A percentile compares a stretch with the other conserved stretches of the same genome.
phyloP scores from a whole-genome alignment of 2,113 vertebrate genomes.

The Poeciliopsis retropinna region DNA sequence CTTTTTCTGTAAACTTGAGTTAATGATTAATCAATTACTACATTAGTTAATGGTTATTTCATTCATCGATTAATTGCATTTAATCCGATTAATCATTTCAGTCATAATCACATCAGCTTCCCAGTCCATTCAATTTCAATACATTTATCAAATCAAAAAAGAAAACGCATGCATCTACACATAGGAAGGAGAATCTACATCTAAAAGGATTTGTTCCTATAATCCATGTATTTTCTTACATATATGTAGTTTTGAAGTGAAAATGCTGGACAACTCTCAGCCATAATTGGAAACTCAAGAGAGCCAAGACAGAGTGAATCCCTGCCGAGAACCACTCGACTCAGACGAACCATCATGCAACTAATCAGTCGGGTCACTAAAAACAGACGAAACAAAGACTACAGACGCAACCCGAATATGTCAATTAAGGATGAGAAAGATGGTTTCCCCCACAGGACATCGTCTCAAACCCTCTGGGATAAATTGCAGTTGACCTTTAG shows the following conservation, averaged over 20 bases:
- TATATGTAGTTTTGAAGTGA: not conserved
- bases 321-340: constrained; percentile 41
- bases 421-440: not conserved
- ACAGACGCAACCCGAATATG: constrained; percentile 2
- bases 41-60: no score
- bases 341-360: constrained; percentile 23
- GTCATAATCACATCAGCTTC: no score
- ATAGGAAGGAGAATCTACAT: no score
- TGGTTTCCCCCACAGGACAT: constrained; percentile 10
- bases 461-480: constrained; percentile 19
- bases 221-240: no score
- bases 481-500: constrained; percentile 51
- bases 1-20: no score
- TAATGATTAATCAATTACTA: no score
- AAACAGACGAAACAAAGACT: not conserved
- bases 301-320: constrained; percentile 48
- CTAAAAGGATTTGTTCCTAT: no score
- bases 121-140: no score
- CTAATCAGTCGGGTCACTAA: constrained; percentile 19
- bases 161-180: no score
- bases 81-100: no score
- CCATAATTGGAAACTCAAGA: constrained; percentile 65
- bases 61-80: no score
- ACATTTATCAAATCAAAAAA: no score
- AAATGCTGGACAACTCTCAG: constrained; percentile 26